Evolutionary conservation across 1,140 invertebrate species (phyloP).

Genomic region (Acromyrmex echinatior): DNA sequence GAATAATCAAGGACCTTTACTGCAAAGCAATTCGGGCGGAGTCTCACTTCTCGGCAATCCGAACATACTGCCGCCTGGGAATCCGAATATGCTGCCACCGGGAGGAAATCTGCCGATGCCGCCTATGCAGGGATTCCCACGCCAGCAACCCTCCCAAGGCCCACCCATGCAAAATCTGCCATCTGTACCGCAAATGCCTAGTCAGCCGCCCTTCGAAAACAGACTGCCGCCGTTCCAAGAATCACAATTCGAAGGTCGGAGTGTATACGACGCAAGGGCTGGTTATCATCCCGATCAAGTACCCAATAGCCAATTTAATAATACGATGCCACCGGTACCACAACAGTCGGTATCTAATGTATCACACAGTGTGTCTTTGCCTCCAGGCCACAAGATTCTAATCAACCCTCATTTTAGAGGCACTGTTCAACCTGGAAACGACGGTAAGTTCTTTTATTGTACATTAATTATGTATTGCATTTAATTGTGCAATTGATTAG

Average conservation of each 20-base stretch:
- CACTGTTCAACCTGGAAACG: slow-evolving; percentile 78
- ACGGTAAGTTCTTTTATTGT: slow-evolving; percentile 75
- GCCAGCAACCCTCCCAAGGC: slow-evolving; percentile 70
- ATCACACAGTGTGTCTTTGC: slow-evolving; percentile 77
- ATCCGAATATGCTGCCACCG: slow-evolving; percentile 50
- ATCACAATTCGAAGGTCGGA: slow-evolving; percentile 73
- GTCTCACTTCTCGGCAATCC: slow-evolving; percentile 73
- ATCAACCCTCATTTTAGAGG: slow-evolving; percentile 86
- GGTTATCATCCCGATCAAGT: slow-evolving; percentile 73
- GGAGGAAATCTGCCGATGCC: slow-evolving; percentile 69
- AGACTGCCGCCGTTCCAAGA: slow-evolving; percentile 79
- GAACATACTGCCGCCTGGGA: slow-evolving; percentile 59
- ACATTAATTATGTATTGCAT: slow-evolving; percentile 22
- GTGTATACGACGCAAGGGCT: slow-evolving; percentile 76
- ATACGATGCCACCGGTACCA: slow-evolving; percentile 66
- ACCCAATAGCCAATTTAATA: slow-evolving; percentile 74
- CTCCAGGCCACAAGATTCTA: slow-evolving; percentile 85
- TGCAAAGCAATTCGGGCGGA: slow-evolving; percentile 72
- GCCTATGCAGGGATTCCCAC: slow-evolving; percentile 75
- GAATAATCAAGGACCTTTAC: slow-evolving; percentile 73
- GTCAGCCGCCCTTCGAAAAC: slow-evolving; percentile 79
- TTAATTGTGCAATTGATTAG: slow-evolving; percentile 17
- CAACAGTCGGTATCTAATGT: slow-evolving; percentile 70
- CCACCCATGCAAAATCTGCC: slow-evolving; percentile 68
- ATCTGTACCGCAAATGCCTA: slow-evolving; percentile 69